A percentile compares a stretch with the other conserved stretches of the same genome.
phyloP scores from a whole-genome alignment of 2,113 vertebrate species.

The Protobothrops mucrosquamatus region DNA sequence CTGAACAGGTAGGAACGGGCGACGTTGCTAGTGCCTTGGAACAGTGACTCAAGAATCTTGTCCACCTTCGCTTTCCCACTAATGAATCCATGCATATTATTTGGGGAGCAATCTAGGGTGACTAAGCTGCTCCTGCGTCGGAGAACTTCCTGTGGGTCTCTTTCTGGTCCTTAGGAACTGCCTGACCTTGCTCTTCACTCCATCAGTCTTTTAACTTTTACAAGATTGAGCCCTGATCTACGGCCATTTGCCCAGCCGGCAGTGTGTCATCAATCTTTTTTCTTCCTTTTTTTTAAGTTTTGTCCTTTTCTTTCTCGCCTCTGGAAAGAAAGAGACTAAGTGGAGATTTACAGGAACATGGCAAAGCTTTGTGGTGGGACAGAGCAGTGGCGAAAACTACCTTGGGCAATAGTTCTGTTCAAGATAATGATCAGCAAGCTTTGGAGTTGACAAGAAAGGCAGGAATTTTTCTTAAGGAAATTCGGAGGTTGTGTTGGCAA shows the following conservation, averaged over 20 bases:
- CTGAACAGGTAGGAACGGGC: too few species aligned
- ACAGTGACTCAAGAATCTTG: background rate
- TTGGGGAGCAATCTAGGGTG: background rate
- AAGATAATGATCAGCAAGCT: background rate
- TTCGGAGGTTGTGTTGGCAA: background rate
- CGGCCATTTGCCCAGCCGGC: background rate
- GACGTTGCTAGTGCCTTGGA: too few species aligned
- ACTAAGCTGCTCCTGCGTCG: background rate
- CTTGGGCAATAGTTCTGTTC: background rate
- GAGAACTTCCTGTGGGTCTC: background rate
- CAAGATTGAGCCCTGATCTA: background rate
- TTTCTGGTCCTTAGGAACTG: background rate
- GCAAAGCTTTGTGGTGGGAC: background rate
- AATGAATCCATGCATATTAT: background rate
- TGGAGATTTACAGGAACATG: background rate
- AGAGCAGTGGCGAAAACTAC: background rate
- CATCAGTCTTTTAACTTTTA: background rate
- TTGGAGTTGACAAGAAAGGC: background rate
- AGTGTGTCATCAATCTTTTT: background rate
- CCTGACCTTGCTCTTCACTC: background rate
- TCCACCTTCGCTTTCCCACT: background rate
- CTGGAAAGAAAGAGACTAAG: background rate
- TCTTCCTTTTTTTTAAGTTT: background rate
- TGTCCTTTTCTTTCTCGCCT: background rate
- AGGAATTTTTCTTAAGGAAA: background rate